Conservation (phyloP, 2,113 vertebrate species). For the Brachypteracias leptosomus region DNA sequence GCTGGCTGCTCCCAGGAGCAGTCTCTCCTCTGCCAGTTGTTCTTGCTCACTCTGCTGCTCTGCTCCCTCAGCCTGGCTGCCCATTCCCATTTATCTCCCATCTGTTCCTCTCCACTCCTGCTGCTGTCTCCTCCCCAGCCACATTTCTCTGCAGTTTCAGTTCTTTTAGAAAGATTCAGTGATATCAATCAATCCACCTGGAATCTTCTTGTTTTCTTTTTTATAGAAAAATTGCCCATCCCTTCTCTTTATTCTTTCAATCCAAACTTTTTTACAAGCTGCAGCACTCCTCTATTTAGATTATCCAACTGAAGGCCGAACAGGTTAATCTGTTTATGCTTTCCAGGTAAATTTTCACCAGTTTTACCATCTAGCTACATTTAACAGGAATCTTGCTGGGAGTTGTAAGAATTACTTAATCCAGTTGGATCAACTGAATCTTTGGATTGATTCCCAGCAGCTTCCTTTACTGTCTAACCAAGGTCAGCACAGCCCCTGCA, state of each 20-base stretch:
- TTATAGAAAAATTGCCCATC: neutral
- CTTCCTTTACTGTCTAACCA: neutral
- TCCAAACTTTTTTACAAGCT: neutral
- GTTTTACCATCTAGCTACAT: neutral
- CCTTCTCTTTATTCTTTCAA: neutral
- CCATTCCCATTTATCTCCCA: neutral
- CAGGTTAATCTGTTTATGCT: neutral
- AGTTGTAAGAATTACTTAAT: neutral
- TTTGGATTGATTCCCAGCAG: neutral
- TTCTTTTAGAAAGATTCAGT: neutral
- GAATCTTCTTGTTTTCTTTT: neutral
- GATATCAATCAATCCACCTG: neutral
- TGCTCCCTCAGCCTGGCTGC: neutral
- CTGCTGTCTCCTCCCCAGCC: neutral
- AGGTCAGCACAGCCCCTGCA: neutral
- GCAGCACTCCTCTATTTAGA: neutral
- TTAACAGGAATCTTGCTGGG: neutral
- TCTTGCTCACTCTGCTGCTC: neutral
- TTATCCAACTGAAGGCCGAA: neutral
- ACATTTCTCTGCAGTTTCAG: neutral
- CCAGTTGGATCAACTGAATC: neutral
- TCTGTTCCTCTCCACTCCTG: conserved; percentile 23
- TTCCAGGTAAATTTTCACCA: neutral
- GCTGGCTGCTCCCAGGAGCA: neutral
- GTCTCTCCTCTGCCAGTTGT: conserved; percentile 19